Evolutionary conservation across 2,888 invertebrate species (phyloP), one percentile per base, ranked within the genome.

Genomic region (Beris chalybata): DNA sequence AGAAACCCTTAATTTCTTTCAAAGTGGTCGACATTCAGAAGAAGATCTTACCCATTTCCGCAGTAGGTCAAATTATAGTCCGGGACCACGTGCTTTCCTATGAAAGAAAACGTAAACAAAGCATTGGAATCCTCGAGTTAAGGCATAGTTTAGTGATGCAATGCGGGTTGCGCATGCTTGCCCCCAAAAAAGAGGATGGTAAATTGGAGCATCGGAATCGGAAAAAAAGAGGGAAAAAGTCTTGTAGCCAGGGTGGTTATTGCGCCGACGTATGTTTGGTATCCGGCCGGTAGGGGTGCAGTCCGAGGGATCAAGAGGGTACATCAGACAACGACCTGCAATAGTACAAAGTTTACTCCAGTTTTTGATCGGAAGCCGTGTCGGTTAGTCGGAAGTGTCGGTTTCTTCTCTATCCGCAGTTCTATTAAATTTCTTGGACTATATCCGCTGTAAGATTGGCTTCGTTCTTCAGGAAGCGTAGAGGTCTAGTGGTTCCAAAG

Each of bases 321-420:
- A 6, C 61, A 61, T 22, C 61, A 61, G 61, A 61, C 61, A 61
- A 61, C 61, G 61, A 61, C 61, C 61, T 61, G 61, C 61, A 61
- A 30, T 29, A 61, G 38, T 43, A 52, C 32, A 43, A 12, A 30
- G 32, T 61, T 50, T 61, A 61, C 52, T 61, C 61, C 61, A 61
- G 61, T 61, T 61, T 61, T 52, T 29, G 31, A n/a, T 61, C 52
- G 52, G 61, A 61, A 61, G 52, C 38, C 61, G 61, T 61, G 32
- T 13, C 32, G 61, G 32, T 50, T 38, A 38, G 38, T 38, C 38
- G 38, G 38, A 38, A 38, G 38, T 38, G 38, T 38, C 38, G 3
- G 38, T 38, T 1, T 38, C 9, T 38, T 9, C 9, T 38, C 9
- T 38, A 7, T 38, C 3, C 38, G 5, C 38, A 9, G 38, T 38